Evolutionary conservation across 2,113 vertebrate genomes (phyloP).

Genomic region (Telmatochromis sp.): DNA sequence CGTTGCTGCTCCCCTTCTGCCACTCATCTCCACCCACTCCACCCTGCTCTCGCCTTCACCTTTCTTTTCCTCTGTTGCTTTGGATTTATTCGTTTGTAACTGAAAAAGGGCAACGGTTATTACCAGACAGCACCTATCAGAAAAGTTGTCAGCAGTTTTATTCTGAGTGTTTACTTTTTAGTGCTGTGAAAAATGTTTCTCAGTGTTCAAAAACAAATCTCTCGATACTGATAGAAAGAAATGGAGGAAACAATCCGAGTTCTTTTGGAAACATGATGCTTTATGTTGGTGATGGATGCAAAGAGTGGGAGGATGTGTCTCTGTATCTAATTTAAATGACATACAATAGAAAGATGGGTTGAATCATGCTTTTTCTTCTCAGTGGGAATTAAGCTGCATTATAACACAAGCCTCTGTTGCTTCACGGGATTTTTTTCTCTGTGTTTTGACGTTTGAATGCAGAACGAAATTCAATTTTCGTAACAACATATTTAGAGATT

Average conservation of each 20-base stretch:
- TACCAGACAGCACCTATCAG: neutral
- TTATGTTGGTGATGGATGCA: neutral
- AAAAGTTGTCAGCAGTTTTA: neutral
- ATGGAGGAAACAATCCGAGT: neutral
- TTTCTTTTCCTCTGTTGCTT: neutral
- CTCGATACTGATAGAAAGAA: neutral
- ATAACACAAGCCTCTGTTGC: neutral
- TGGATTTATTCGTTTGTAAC: neutral
- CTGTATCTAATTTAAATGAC: neutral
- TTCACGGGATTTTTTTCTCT: neutral
- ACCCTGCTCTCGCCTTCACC: neutral
- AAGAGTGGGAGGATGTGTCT: neutral
- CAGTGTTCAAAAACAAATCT: neutral
- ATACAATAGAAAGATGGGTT: neutral
- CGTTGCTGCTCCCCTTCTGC: neutral
- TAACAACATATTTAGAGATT: neutral
- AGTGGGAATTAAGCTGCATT: neutral
- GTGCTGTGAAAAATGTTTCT: neutral
- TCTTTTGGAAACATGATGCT: neutral
- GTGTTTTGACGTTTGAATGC: neutral
- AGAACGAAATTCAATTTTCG: neutral
- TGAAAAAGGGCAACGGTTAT: neutral
- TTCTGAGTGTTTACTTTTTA: neutral
- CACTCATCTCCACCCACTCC: neutral
- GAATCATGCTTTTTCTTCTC: neutral